Percentiles rank a stretch among this genome's conserved stretches.
These are phyloP conservation scores for Calidris pugnax DNA, from an alignment of 2,113 vertebrate species.

Conservation along the genomic window DNA sequence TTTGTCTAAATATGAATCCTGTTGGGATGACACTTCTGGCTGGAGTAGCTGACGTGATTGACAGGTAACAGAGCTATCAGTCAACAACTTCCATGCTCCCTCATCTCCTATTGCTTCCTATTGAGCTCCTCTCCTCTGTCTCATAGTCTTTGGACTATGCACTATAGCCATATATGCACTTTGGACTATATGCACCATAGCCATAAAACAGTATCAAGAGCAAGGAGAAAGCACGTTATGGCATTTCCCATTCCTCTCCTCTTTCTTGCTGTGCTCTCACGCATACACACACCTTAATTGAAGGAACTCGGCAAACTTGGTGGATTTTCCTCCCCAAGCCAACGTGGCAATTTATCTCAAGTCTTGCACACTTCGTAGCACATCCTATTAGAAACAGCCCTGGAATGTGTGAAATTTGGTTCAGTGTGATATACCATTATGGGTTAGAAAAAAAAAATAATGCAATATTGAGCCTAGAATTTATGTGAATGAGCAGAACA, in stretches of 20 bases:
- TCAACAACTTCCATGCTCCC: background rate
- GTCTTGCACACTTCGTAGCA: background rate
- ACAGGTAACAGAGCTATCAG: background rate
- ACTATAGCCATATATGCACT: too few relatives aligned
- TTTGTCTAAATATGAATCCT: background rate
- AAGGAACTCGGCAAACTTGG: background rate
- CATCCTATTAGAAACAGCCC: background rate
- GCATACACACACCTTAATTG: background rate
- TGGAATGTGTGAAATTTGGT: background rate
- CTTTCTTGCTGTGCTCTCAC: background rate
- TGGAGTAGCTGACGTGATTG: rapidly evolving
- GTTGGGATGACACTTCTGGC: background rate
- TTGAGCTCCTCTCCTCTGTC: background rate
- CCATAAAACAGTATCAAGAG: background rate
- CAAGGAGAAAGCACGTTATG: rapidly evolving
- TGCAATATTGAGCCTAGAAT: background rate
- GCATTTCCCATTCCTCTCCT: background rate
- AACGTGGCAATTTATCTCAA: background rate
- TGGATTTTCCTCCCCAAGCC: background rate
- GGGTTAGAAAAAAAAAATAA: background rate
- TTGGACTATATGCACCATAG: background rate
- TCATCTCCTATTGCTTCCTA: background rate
- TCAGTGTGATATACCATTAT: background rate
- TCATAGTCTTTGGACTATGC: background rate
- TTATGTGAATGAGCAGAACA: background rate